These are phyloP conservation scores for Dioctria rufipes DNA, from an alignment of 2,888 invertebrate species.

Conservation along the genomic window DNA sequence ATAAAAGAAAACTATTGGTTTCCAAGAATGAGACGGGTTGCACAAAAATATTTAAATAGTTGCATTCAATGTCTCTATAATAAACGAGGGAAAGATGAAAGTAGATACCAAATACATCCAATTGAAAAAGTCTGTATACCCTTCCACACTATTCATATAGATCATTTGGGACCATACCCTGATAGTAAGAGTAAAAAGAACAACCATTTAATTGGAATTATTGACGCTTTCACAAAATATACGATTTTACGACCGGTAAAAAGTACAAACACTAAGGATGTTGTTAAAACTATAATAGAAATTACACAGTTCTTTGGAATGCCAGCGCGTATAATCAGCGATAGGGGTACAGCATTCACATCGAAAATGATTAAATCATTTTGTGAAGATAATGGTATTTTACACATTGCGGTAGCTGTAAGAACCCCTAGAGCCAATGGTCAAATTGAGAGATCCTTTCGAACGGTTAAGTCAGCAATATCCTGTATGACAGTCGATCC, in stretches of 20 bases:
- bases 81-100: conserved; percentile 49
- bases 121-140: conserved; percentile 53
- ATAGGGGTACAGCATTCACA: conserved; percentile 40
- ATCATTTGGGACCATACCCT: conserved; percentile 47
- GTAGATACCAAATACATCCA: conserved; percentile 31
- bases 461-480: neutral
- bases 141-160: conserved; percentile 18
- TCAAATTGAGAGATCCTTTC: neutral
- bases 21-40: conserved; percentile 38
- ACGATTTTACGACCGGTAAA: neutral
- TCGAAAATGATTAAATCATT: conserved; percentile 4
- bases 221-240: conserved; percentile 42
- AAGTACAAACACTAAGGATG: too few relatives aligned
- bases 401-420: conserved; percentile 21
- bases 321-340: conserved; percentile 15
- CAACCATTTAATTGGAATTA: conserved; percentile 3
- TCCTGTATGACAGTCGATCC: neutral
- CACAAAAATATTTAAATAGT: conserved; percentile 49
- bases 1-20: conserved; percentile 56
- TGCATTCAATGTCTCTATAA: conserved; percentile 57
- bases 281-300: neutral
- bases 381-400: conserved; percentile 4
- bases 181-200: conserved; percentile 4
- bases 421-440: conserved; percentile 17
- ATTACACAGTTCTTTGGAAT: conserved; percentile 18